These are phyloP conservation scores for Leptinotarsa undecemlineata DNA, from an alignment of 1,140 invertebrate genomes.

Conservation along the genomic window DNA sequence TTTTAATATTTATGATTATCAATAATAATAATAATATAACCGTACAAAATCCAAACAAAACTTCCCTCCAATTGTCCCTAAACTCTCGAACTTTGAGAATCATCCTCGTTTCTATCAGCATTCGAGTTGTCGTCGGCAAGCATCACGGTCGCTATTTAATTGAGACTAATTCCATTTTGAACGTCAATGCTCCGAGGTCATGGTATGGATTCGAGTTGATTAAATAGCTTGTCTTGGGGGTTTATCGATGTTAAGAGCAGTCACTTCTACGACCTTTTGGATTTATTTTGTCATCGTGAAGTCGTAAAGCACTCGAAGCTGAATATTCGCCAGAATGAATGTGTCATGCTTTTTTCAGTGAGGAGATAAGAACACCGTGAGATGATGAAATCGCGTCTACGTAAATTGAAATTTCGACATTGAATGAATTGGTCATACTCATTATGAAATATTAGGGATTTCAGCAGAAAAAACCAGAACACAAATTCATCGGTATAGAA, in stretches of 20 bases:
- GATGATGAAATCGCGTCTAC: too few species aligned
- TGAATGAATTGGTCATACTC: too few species aligned
- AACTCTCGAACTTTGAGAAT: too few species aligned
- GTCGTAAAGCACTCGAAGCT: background rate
- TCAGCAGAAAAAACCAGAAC: too few species aligned
- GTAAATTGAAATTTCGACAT: too few species aligned
- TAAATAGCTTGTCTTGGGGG: background rate
- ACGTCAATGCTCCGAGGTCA: background rate
- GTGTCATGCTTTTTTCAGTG: background rate
- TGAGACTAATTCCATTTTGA: conserved; percentile 6
- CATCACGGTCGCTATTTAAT: background rate
- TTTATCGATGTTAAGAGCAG: background rate
- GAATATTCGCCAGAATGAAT: background rate
- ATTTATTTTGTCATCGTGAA: background rate
- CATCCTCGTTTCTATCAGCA: background rate
- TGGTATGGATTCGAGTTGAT: background rate
- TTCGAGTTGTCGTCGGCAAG: background rate
- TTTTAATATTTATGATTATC: too few species aligned
- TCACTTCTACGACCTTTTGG: background rate
- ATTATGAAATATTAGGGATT: too few species aligned
- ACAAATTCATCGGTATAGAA: too few species aligned
- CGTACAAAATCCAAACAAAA: too few species aligned
- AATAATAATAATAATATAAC: too few species aligned
- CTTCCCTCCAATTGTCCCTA: too few species aligned
- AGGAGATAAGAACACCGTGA: too few species aligned